A percentile compares a stretch with the other conserved stretches of the same genome.
Evolutionary conservation across 2,797 vertebrate species (phyloP).

Genomic region (Fistularia commersonii): DNA sequence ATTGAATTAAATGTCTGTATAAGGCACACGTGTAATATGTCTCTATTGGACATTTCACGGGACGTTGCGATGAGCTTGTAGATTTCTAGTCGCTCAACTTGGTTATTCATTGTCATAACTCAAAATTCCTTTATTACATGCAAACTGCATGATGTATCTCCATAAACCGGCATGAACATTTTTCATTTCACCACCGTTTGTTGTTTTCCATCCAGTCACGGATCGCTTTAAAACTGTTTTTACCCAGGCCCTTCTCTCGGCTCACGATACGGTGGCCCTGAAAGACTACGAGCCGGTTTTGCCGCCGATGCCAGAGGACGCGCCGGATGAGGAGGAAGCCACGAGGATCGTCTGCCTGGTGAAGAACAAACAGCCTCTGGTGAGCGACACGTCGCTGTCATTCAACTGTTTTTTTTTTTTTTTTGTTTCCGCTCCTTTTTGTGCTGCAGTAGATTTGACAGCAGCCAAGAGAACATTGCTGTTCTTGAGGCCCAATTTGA

Average conservation of each 20-base stretch:
- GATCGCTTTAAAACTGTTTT: background rate
- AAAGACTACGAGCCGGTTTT: conserved; percentile 90
- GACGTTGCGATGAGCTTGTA: too few relatives aligned
- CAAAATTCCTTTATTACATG: too few relatives aligned
- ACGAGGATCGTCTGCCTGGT: conserved; percentile 92
- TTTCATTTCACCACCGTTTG: too few relatives aligned
- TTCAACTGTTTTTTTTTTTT: background rate
- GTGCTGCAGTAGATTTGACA: background rate
- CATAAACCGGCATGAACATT: too few relatives aligned
- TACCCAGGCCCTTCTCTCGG: conserved; percentile 85
- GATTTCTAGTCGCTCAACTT: too few relatives aligned
- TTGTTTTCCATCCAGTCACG: background rate
- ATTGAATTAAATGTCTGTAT: too few relatives aligned
- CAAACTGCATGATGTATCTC: too few relatives aligned
- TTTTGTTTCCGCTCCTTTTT: background rate
- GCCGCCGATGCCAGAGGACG: conserved; percentile 85
- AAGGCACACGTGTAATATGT: too few relatives aligned
- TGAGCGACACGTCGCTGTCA: conserved; percentile 55
- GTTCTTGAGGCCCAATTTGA: background rate
- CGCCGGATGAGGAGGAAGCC: conserved; percentile 89
- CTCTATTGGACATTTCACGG: too few relatives aligned
- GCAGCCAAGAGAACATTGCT: background rate
- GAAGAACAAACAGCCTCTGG: conserved; percentile 96
- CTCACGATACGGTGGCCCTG: conserved; percentile 90
- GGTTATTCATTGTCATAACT: too few relatives aligned